Evolutionary conservation across 2,797 vertebrate species (phyloP).

Genomic region (Gymnothorax reevesii): DNA sequence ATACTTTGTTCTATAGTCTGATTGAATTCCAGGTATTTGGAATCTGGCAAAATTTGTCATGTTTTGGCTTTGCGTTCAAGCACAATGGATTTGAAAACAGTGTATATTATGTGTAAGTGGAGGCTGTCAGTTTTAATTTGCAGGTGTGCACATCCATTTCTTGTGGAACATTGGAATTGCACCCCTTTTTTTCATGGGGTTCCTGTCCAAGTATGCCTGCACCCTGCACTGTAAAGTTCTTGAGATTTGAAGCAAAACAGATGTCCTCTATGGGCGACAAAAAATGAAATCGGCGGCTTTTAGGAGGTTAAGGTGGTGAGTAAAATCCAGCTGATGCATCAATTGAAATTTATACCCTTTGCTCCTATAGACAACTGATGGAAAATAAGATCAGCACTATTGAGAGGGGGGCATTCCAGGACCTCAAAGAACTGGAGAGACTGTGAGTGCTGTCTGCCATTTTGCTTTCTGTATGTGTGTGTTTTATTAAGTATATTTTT

Average conservation of each 20-base stretch:
- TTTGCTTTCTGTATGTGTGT: not conserved
- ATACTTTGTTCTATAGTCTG: no score
- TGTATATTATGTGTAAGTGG: no score
- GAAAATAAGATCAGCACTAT: conserved; percentile 95
- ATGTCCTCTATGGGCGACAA: no score
- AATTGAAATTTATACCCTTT: conserved; percentile 29
- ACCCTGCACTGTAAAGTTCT: not conserved
- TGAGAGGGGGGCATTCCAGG: conserved; percentile 95
- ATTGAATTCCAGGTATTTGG: no score
- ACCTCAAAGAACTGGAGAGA: conserved; percentile 94
- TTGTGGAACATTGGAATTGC: no score
- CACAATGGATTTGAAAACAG: no score
- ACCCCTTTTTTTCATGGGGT: no score
- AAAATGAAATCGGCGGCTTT: not conserved
- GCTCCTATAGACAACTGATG: conserved; percentile 86
- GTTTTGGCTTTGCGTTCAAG: no score
- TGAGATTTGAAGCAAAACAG: not conserved
- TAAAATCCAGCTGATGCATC: conserved; percentile 36
- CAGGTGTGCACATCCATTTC: no score
- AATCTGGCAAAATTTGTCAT: no score
- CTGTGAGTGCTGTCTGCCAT: conserved; percentile 79
- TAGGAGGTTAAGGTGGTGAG: conserved; percentile 43
- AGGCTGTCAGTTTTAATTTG: no score
- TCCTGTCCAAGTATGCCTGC: no score
- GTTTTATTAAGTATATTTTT: not conserved